Evolutionary conservation across 1,140 invertebrate genomes (phyloP).

Genomic region (Caerostris darwini): DNA sequence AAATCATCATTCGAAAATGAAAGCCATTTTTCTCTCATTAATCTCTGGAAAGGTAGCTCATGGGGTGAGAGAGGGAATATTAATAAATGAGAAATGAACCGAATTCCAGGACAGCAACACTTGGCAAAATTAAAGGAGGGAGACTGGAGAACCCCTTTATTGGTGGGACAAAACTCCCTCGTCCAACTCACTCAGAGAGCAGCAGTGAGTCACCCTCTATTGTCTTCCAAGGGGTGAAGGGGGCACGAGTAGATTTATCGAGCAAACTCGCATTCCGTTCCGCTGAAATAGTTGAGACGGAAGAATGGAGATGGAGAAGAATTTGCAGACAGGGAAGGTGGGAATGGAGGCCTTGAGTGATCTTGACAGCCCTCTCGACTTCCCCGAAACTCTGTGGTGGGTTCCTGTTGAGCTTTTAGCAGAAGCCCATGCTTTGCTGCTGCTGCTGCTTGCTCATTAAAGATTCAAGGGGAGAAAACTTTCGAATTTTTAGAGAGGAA

Average conservation of each 20-base stretch:
- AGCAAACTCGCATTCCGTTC: conserved; percentile 73
- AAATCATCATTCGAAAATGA: conserved; percentile 50
- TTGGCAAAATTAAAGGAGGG: conserved; percentile 59
- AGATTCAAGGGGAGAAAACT: not conserved
- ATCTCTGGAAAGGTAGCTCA: conserved; percentile 31
- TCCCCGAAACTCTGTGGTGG: not conserved
- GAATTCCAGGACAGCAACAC: conserved; percentile 55
- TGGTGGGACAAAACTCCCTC: conserved; percentile 51
- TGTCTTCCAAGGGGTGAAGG: not conserved
- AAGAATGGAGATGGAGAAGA: conserved; percentile 64
- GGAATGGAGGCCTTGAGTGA: conserved; percentile 38
- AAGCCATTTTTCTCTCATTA: conserved; percentile 62
- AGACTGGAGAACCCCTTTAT: conserved; percentile 39
- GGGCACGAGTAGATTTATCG: conserved; percentile 53
- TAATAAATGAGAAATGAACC: conserved; percentile 71
- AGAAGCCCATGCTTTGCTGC: too few relatives aligned
- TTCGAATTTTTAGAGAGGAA: conserved; percentile 20
- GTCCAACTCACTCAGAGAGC: not conserved
- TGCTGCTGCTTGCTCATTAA: conserved; percentile 33
- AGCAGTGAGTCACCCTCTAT: not conserved
- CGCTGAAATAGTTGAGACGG: conserved; percentile 64
- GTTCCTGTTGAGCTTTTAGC: conserved; percentile 18
- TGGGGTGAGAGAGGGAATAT: not conserved
- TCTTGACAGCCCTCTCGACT: conserved; percentile 42
- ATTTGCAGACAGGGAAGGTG: conserved; percentile 4